These are phyloP conservation scores for Drosophila nannoptera DNA, from an alignment of 1,140 invertebrate species.

Conservation along the genomic window DNA sequence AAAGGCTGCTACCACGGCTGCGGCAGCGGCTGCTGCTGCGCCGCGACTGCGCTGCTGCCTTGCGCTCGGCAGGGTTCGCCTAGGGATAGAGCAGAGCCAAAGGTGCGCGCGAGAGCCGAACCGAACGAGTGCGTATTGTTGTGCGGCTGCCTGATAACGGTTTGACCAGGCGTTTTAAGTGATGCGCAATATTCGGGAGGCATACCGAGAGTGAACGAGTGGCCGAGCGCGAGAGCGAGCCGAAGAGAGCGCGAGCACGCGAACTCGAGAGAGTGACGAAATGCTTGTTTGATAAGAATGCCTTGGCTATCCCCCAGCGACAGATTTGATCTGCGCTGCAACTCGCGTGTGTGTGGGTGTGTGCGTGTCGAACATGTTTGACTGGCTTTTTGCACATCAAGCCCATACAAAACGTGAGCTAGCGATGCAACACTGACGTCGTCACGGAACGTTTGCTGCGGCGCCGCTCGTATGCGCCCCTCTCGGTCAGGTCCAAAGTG, in stretches of 20 bases:
- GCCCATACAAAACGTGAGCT: conserved; percentile 51
- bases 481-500: conserved; percentile 41
- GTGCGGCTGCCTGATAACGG: conserved; percentile 35
- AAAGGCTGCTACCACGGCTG: conserved; percentile 56
- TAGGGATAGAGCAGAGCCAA: conserved; percentile 9
- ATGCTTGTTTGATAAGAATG: conserved; percentile 1
- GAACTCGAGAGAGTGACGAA: conserved; percentile 44
- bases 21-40: conserved; percentile 17
- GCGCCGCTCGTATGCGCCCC: not conserved
- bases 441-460: conserved; percentile 4
- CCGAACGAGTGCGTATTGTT: conserved; percentile 13
- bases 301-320: conserved; percentile 13
- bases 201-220: not conserved
- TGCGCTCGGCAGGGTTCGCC: no score
- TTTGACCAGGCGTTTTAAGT: conserved; percentile 37
- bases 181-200: conserved; percentile 63
- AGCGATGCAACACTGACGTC: conserved; percentile 24
- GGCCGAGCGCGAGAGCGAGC: conserved; percentile 3
- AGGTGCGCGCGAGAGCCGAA: conserved; percentile 2
- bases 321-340: conserved; percentile 10
- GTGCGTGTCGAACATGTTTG: conserved; percentile 35
- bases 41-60: not conserved
- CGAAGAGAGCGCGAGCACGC: not conserved
- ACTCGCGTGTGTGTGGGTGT: conserved; percentile 33
- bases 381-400: conserved; percentile 30